phyloP scores from a whole-genome alignment of 2,888 invertebrate genomes.

The Cantharis rufa region DNA sequence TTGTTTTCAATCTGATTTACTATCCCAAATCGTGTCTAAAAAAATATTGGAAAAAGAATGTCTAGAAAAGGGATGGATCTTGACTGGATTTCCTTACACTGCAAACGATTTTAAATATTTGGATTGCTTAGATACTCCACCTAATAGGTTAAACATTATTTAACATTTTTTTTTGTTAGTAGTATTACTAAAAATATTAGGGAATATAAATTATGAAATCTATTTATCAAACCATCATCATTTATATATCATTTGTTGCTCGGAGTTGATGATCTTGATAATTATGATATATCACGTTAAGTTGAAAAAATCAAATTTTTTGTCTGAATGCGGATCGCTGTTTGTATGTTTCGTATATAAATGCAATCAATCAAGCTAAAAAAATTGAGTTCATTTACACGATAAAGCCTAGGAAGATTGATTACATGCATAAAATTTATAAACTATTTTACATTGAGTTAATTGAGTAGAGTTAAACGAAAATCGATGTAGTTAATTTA shows the following conservation, averaged over 20 bases:
- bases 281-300: neutral
- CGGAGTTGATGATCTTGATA: neutral
- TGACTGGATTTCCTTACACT: conserved; percentile 64
- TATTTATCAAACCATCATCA: neutral
- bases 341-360: neutral
- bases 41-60: conserved; percentile 60
- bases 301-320: neutral
- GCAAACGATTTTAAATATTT: conserved; percentile 64
- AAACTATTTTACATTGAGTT: neutral
- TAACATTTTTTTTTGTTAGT: neutral
- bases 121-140: conserved; percentile 64
- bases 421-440: neutral
- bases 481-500: neutral
- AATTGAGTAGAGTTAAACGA: neutral
- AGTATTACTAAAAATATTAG: neutral
- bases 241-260: neutral
- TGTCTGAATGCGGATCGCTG: neutral
- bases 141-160: conserved; percentile 60
- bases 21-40: conserved; percentile 53
- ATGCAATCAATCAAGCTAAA: conserved; percentile 2
- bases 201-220: neutral
- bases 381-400: neutral
- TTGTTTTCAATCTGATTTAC: conserved; percentile 50
- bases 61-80: conserved; percentile 65
- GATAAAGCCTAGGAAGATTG: neutral